These are phyloP conservation scores for Calyptomena viridis DNA, from an alignment of 2,113 vertebrate species.

Conservation along the genomic window DNA sequence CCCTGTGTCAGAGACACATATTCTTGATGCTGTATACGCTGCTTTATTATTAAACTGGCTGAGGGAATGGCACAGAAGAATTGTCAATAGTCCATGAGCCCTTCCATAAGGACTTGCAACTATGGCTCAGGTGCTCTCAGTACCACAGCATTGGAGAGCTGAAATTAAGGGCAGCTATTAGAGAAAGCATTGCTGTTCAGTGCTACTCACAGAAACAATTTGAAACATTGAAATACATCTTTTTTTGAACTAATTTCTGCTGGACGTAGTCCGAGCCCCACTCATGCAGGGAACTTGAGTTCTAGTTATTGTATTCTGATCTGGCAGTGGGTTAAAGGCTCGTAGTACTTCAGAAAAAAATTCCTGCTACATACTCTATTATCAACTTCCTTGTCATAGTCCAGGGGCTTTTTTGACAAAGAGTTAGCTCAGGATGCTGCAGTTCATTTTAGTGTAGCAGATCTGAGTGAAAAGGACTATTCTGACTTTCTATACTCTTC, in stretches of 20 bases:
- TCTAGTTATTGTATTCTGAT: neutral
- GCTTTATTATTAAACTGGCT: neutral
- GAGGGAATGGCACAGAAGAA: neutral
- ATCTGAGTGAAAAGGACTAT: neutral
- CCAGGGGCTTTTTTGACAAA: neutral
- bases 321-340: neutral
- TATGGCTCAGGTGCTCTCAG: accelerated
- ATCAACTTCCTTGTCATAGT: neutral
- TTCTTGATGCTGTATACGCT: neutral
- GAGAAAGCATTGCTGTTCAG: neutral
- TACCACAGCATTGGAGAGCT: neutral
- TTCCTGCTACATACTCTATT: neutral
- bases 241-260: neutral
- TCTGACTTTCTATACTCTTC: neutral
- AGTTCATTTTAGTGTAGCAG: neutral
- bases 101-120: neutral
- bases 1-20: accelerated
- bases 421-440: neutral
- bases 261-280: neutral
- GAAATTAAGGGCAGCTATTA: neutral
- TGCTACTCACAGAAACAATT: neutral
- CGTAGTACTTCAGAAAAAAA: neutral
- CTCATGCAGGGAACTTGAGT: neutral
- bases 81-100: neutral
- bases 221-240: neutral